Evolutionary conservation across 1,140 invertebrate genomes (phyloP), one percentile per base, ranked within the genome.

Genomic region (Oryctes rhinoceros): DNA sequence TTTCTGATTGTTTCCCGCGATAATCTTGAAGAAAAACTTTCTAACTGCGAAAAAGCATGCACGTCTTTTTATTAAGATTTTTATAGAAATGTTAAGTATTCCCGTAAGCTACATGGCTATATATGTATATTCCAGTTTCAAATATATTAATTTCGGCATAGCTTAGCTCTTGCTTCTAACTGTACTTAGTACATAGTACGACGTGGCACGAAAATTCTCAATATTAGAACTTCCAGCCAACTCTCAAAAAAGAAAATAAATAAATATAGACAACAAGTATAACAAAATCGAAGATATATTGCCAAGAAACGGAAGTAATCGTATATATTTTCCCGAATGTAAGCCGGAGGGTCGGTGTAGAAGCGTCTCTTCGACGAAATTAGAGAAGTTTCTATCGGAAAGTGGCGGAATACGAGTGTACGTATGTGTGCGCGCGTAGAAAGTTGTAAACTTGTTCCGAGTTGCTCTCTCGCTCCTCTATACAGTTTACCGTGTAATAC

Each of bases 371-470:
- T 71, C 65, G 18, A 71, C 65, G 74, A 82, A 83, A 83, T 83
- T 83, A 82, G 78, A 83, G 78, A 83, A 83, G 81, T 83, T 71
- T 71, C 65, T 71, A 30, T 37, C 65, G 35, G 3, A 59, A 59
- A 59, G 13, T 59, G 53, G 2, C 44, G 74, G 44, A 39, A 75
- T 24, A 74, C 18, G 30, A 18, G 39, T 35, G 1, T 53, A 53
- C 30, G 30, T 35, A n/a, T 62, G 24, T 35, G 47, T 24, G 59
- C 62, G 18, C 62, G 1, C 4, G 67, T 44, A 44, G 39, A 49
- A 77, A 76, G 79, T 65, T 77, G 49, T 81, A 78, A 81, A 81
- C 76, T 81, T 81, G 76, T 74, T 78, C 24, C 79, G 65, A 44
- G 39, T 37, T 79, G 78, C 79, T 71, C 79, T 71, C 79, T 75